Conservation (phyloP, 2,113 vertebrate species). For the Lipophrys pholis region DNA sequence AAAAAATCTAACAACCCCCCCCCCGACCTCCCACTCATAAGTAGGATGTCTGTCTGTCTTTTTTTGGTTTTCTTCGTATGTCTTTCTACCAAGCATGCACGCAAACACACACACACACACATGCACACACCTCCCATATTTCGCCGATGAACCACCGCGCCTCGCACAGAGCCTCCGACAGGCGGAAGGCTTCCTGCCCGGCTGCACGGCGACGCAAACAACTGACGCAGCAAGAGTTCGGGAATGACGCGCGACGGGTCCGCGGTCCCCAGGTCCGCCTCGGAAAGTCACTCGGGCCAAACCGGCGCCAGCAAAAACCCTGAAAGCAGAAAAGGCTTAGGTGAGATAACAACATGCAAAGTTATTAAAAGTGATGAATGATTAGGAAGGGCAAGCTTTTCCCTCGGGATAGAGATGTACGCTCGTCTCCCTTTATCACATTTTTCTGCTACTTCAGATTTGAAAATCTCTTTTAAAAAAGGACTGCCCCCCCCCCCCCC, state of each 20-base stretch:
- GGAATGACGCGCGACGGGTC: slow-evolving; percentile 39
- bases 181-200: slow-evolving; percentile 33
- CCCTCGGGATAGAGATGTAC: neutral
- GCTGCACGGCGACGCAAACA: slow-evolving; percentile 32
- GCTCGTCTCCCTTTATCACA: neutral
- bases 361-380: neutral
- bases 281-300: slow-evolving; percentile 63
- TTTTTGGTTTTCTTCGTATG: slow-evolving; percentile 28
- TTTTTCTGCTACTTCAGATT: neutral
- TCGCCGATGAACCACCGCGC: slow-evolving; percentile 57
- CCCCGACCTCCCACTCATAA: slow-evolving; percentile 53
- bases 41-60: slow-evolving; percentile 25
- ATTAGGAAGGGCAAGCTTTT: neutral
- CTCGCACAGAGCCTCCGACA: slow-evolving; percentile 36
- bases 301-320: slow-evolving; percentile 70
- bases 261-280: slow-evolving; percentile 60
- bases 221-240: slow-evolving; percentile 35
- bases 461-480: neutral
- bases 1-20: slow-evolving; percentile 5
- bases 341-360: neutral
- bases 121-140: slow-evolving; percentile 42
- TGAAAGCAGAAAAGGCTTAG: slow-evolving; percentile 23
- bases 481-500: too few species aligned
- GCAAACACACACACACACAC: slow-evolving; percentile 39
- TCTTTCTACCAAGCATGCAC: slow-evolving; percentile 47